Percentiles rank a stretch among this genome's conserved stretches.
phyloP scores from a whole-genome alignment of 2,113 vertebrate species.

The Oreocharis arfaki region DNA sequence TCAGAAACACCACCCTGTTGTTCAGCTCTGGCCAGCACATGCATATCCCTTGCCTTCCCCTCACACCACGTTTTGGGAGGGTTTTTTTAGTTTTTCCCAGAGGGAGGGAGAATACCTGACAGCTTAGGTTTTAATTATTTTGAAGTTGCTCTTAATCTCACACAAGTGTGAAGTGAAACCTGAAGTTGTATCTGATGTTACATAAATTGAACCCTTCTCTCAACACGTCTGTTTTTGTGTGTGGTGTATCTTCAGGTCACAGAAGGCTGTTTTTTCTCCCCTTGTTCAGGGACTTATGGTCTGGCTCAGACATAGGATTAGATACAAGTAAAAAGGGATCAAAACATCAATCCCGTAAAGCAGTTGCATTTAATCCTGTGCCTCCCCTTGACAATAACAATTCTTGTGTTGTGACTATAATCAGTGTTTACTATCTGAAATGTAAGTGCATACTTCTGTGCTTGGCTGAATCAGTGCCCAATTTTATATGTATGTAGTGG shows the following conservation, averaged over 20 bases:
- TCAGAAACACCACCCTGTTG: background rate
- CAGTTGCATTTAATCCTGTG: background rate
- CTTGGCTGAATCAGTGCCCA: background rate
- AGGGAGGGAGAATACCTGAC: background rate
- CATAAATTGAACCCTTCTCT: background rate
- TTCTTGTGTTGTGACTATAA: background rate
- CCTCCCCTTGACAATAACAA: background rate
- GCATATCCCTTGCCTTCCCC: accelerated
- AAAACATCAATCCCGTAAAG: background rate
- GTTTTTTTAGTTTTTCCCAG: background rate
- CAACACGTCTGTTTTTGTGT: background rate
- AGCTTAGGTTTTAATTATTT: background rate
- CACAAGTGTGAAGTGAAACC: background rate
- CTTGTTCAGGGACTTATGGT: accelerated
- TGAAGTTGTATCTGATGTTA: background rate
- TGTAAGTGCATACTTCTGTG: background rate
- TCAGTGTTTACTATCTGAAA: background rate
- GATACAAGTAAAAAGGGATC: background rate
- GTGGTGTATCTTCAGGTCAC: accelerated
- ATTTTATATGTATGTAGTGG: background rate
- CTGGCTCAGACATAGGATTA: background rate
- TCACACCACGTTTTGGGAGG: too few relatives aligned
- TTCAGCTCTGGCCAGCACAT: accelerated
- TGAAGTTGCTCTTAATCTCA: background rate
- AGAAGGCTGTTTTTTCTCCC: background rate